These are phyloP conservation scores for Epinotia bilunana DNA, from an alignment of 2,888 invertebrate species.

Conservation along the genomic window DNA sequence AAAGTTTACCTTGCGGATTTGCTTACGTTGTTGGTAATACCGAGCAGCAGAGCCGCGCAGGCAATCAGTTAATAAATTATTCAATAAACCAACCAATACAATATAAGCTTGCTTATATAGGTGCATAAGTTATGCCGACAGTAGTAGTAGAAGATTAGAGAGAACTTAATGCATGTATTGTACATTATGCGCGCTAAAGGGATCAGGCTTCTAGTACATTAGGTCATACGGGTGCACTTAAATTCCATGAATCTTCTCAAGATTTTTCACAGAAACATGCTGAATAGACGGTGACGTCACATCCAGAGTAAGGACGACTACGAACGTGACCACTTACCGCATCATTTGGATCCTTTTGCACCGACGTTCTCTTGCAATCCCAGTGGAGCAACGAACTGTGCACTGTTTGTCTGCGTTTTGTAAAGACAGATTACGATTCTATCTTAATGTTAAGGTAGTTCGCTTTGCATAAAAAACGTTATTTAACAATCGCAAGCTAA, in stretches of 20 bases:
- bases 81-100: no score
- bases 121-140: no score
- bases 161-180: background rate
- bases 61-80: no score
- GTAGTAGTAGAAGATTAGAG: no score
- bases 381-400: slow-evolving; percentile 3
- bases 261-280: slow-evolving; percentile 10
- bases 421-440: background rate
- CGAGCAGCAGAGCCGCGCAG: no score
- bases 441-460: no score
- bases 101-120: no score
- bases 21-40: no score
- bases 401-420: slow-evolving; percentile 17
- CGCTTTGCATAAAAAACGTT: no score
- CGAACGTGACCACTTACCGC: slow-evolving; percentile 34
- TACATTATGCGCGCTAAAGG: background rate
- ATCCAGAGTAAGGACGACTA: slow-evolving; percentile 16
- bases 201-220: background rate
- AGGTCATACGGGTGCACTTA: background rate
- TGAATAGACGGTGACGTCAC: slow-evolving; percentile 15
- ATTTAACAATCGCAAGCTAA: no score
- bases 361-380: slow-evolving; percentile 3
- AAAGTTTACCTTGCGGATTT: no score
- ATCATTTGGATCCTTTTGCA: slow-evolving; percentile 27
- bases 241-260: background rate